Percentiles rank a stretch among this genome's conserved stretches.
These are phyloP conservation scores for Pocota personata DNA, from an alignment of 2,888 invertebrate genomes.

Conservation along the genomic window DNA sequence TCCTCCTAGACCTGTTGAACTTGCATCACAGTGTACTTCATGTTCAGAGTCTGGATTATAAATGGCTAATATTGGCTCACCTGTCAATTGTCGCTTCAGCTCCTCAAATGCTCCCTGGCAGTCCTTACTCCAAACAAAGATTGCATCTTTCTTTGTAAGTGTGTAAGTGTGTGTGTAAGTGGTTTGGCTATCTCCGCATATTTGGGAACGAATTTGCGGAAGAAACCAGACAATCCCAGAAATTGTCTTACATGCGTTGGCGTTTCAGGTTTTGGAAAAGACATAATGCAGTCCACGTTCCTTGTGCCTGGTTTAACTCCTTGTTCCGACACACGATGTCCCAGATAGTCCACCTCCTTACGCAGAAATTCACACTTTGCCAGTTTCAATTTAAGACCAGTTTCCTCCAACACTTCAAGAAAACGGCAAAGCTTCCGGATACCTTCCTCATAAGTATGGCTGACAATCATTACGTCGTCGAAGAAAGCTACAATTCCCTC, in stretches of 20 bases:
- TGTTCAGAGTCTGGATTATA: not conserved
- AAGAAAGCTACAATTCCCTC: not conserved
- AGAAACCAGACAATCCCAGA: conserved; percentile 2
- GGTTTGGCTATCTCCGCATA: not conserved
- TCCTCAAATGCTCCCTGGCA: too few species aligned
- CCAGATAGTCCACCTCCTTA: too few species aligned
- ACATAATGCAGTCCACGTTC: not conserved
- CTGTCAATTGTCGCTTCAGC: not conserved
- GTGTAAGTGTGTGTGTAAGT: too few species aligned
- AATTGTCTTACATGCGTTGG: not conserved
- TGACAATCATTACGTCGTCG: too few species aligned
- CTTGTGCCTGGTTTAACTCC: not conserved
- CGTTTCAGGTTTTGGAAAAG: not conserved
- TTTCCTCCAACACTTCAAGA: too few species aligned
- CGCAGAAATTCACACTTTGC: too few species aligned
- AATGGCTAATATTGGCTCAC: not conserved
- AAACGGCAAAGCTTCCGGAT: too few species aligned
- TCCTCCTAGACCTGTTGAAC: not conserved
- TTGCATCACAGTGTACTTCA: too few species aligned
- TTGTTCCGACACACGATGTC: not conserved
- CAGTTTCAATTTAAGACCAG: too few species aligned
- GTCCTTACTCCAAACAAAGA: not conserved
- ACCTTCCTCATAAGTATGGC: not conserved
- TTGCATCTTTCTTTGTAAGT: not conserved
- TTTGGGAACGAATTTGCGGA: not conserved